Evolutionary conservation across 2,888 invertebrate species (phyloP).

Genomic region (Physocephala rufipes): DNA sequence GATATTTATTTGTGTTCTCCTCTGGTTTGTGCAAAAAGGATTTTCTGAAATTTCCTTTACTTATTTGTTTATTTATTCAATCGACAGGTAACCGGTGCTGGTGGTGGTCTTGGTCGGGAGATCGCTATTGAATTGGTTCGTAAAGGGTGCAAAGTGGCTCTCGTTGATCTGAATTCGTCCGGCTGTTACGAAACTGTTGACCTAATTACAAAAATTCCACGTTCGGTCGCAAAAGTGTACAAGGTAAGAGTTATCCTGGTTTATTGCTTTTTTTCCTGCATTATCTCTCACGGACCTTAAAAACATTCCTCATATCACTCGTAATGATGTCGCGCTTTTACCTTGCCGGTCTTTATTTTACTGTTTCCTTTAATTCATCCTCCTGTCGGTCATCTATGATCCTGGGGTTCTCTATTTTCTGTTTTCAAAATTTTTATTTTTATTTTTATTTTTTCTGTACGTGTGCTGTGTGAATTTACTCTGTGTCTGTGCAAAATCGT

Average conservation of each 20-base stretch:
- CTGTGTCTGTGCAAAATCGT: not conserved
- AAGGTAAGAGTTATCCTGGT: conserved; percentile 50
- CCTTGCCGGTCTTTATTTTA: not conserved
- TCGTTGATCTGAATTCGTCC: conserved; percentile 63
- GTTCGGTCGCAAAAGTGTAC: conserved; percentile 61
- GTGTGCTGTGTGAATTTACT: conserved; percentile 10
- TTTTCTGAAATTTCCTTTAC: not conserved
- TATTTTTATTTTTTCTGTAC: not conserved
- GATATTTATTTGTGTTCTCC: too few relatives aligned
- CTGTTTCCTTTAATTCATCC: not conserved
- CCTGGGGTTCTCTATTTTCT: not conserved
- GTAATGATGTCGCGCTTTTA: too few relatives aligned
- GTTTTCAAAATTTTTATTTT: not conserved
- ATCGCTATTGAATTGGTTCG: conserved; percentile 64
- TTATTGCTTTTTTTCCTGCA: not conserved
- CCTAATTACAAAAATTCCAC: conserved; percentile 59
- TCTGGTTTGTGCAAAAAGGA: too few relatives aligned
- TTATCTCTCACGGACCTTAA: not conserved
- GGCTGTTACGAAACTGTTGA: conserved; percentile 62
- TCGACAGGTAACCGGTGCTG: conserved; percentile 66
- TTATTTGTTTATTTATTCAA: not conserved
- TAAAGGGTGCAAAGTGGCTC: conserved; percentile 65
- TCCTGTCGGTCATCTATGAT: not conserved
- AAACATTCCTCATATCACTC: not conserved
- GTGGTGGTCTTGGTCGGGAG: conserved; percentile 67